phyloP scores from a whole-genome alignment of 2,888 invertebrate species.

The Rhorus exstirpatorius region DNA sequence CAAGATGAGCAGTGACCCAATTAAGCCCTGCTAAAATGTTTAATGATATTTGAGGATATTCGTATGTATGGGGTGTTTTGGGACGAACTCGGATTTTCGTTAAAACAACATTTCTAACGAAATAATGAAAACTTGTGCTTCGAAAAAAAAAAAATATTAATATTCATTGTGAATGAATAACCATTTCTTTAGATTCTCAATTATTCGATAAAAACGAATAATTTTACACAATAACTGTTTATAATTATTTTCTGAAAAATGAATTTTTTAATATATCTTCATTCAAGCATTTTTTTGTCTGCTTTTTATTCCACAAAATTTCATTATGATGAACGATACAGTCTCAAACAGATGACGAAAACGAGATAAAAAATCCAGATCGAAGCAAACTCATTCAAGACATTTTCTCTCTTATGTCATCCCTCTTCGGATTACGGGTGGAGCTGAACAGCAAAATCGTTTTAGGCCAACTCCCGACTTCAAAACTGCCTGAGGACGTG shows the following conservation, averaged over 20 bases:
- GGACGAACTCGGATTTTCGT: no score
- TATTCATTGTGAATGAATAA: neutral
- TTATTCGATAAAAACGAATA: no score
- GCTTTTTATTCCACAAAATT: no score
- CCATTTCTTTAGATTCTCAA: no score
- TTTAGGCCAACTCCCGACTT: constrained; percentile 45
- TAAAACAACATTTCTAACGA: no score
- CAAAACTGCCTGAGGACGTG: constrained; percentile 36
- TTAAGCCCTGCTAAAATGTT: neutral
- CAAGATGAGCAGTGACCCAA: neutral
- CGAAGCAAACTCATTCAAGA: neutral
- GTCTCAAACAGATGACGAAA: neutral
- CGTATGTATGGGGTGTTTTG: constrained; percentile 8
- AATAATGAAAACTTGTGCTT: neutral
- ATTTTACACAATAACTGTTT: no score
- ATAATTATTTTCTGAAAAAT: no score
- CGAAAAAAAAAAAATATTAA: neutral
- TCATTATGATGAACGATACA: no score
- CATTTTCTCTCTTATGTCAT: neutral
- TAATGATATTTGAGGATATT: constrained; percentile 1
- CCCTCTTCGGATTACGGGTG: constrained; percentile 18
- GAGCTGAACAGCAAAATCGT: constrained; percentile 55
- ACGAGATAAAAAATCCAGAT: neutral
- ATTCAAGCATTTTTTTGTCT: no score
- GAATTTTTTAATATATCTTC: no score